phyloP scores from a whole-genome alignment of 2,113 vertebrate genomes.

The Nymphicus hollandicus region DNA sequence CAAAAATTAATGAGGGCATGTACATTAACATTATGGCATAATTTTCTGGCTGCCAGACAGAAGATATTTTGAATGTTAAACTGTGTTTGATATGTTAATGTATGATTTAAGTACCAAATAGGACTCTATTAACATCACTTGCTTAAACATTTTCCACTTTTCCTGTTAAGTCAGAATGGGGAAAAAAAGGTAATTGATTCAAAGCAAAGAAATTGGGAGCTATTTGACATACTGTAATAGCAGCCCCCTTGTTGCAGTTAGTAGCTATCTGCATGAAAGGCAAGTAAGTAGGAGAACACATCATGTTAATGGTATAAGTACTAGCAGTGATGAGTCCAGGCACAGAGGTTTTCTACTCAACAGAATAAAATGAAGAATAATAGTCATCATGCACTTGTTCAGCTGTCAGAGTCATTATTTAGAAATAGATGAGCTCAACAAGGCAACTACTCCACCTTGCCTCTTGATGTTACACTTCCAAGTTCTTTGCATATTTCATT shows the following conservation, averaged over 20 bases:
- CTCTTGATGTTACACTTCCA: background rate
- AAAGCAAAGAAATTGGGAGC: background rate
- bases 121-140: slow-evolving; percentile 42
- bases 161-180: background rate
- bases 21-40: slow-evolving; percentile 53
- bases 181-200: background rate
- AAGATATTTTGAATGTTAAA: slow-evolving; percentile 53
- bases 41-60: slow-evolving; percentile 54
- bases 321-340: rapidly evolving
- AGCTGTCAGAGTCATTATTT: background rate
- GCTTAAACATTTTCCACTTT: slow-evolving; percentile 39
- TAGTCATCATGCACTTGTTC: background rate
- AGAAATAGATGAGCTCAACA: background rate
- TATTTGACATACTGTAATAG: background rate
- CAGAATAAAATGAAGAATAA: background rate
- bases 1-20: slow-evolving; percentile 58
- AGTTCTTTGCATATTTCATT: background rate
- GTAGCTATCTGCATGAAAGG: background rate
- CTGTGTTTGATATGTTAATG: slow-evolving; percentile 53
- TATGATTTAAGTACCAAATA: slow-evolving; percentile 35
- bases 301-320: background rate
- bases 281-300: background rate
- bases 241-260: background rate
- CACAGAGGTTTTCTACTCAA: background rate
- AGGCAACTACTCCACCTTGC: background rate